These are phyloP conservation scores for Drosophila pectinifera DNA, from an alignment of 1,140 invertebrate species.

Conservation along the genomic window DNA sequence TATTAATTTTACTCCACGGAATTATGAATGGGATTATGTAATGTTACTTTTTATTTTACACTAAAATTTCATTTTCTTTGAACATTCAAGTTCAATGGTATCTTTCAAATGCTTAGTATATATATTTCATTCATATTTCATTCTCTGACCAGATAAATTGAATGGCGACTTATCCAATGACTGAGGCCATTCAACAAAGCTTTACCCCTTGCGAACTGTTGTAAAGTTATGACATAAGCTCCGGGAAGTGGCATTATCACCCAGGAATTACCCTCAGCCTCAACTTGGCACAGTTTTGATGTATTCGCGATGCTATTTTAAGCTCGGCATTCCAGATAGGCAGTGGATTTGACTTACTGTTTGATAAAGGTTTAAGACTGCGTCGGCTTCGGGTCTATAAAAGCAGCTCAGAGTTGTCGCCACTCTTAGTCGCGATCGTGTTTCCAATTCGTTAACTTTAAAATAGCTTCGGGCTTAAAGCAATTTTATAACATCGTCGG, in stretches of 20 bases:
- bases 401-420: constrained; percentile 28
- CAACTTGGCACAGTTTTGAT: constrained; percentile 63
- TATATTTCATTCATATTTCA: constrained; percentile 19
- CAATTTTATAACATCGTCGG: background rate
- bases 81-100: constrained; percentile 48
- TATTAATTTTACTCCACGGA: too few relatives aligned
- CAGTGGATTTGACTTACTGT: constrained; percentile 24
- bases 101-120: constrained; percentile 2
- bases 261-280: constrained; percentile 28
- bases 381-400: constrained; percentile 52
- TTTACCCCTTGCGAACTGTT: constrained; percentile 25
- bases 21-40: background rate
- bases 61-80: background rate
- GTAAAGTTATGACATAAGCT: constrained; percentile 47
- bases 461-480: background rate
- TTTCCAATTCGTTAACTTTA: constrained; percentile 12
- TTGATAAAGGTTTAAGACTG: constrained; percentile 39
- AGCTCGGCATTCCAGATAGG: constrained; percentile 28
- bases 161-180: constrained; percentile 48
- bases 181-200: constrained; percentile 21
- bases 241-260: constrained; percentile 26
- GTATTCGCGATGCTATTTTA: constrained; percentile 36
- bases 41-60: too few relatives aligned
- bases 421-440: constrained; percentile 56
- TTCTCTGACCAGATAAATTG: constrained; percentile 29